Evolutionary conservation across 1,140 invertebrate genomes (phyloP).

Genomic region (Ridgeia piscesae): DNA sequence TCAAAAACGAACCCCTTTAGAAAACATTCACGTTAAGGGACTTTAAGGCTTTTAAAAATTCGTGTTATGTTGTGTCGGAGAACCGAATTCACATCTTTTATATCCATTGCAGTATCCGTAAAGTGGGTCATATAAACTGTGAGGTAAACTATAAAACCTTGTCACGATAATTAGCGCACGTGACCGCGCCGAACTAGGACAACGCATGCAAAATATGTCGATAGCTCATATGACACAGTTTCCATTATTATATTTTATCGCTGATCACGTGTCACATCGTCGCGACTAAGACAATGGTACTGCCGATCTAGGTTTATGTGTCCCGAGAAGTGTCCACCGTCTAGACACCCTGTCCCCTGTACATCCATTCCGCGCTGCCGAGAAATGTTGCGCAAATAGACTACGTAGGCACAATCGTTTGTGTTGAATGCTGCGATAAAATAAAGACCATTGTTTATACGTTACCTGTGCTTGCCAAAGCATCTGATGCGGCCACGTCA

Average conservation of each 20-base stretch:
- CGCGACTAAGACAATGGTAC: background rate
- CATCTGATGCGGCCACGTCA: background rate
- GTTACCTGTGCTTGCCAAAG: background rate
- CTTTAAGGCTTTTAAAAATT: background rate
- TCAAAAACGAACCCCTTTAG: background rate
- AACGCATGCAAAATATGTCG: background rate
- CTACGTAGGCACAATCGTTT: background rate
- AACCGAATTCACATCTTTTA: background rate
- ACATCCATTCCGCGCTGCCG: background rate
- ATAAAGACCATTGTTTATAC: background rate
- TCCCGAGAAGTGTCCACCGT: background rate
- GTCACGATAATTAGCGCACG: background rate
- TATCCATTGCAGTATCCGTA: background rate
- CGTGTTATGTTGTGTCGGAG: no score
- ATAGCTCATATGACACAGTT: background rate
- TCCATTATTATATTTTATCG: background rate
- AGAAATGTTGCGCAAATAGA: background rate
- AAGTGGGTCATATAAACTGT: background rate
- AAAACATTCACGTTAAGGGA: background rate
- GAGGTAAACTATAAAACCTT: no score
- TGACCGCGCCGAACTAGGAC: background rate
- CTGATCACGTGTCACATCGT: background rate
- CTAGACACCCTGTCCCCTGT: background rate
- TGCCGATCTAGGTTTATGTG: background rate
- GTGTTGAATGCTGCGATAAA: background rate